Percentiles rank a stretch among this genome's conserved stretches.
Conservation (phyloP, 2,797 vertebrate species). For the Enteromius fasciolatus region DNA sequence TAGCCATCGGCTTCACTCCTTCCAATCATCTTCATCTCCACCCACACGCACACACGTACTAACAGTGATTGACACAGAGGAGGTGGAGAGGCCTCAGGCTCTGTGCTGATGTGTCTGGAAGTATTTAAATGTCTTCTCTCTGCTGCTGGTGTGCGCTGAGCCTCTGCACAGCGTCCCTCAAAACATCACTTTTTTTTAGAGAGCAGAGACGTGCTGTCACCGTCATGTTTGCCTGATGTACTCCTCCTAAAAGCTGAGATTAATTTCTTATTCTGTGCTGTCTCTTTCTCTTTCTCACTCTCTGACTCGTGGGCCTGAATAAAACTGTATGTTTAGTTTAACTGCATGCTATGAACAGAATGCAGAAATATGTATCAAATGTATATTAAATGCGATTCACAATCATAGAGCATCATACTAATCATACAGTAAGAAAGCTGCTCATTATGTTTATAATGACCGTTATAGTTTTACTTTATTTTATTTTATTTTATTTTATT, state of each 20-base stretch:
- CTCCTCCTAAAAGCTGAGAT: not conserved
- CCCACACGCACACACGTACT: not conserved
- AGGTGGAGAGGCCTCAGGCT: conserved; percentile 54
- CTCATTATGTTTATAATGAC: not conserved
- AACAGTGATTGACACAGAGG: conserved; percentile 49
- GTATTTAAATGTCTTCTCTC: conserved; percentile 57
- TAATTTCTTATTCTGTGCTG: not conserved
- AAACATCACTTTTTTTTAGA: conserved; percentile 14
- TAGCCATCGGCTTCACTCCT: conserved; percentile 18
- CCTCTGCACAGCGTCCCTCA: not conserved
- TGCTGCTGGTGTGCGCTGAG: conserved; percentile 10
- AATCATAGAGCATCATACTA: not conserved
- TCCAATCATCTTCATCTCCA: not conserved
- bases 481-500: too few species aligned
- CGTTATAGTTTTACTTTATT: too few species aligned
- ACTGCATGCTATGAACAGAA: not conserved
- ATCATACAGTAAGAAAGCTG: not conserved
- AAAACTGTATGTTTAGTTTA: not conserved
- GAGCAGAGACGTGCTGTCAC: not conserved
- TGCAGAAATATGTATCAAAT: not conserved
- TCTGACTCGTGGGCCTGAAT: not conserved
- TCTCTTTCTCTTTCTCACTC: not conserved
- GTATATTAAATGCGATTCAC: not conserved
- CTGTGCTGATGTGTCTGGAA: conserved; percentile 64
- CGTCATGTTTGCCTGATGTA: not conserved